Evolutionary conservation across 2,797 vertebrate species (phyloP), one percentile per base, ranked within the genome.

Genomic region (Naso thynnoides): DNA sequence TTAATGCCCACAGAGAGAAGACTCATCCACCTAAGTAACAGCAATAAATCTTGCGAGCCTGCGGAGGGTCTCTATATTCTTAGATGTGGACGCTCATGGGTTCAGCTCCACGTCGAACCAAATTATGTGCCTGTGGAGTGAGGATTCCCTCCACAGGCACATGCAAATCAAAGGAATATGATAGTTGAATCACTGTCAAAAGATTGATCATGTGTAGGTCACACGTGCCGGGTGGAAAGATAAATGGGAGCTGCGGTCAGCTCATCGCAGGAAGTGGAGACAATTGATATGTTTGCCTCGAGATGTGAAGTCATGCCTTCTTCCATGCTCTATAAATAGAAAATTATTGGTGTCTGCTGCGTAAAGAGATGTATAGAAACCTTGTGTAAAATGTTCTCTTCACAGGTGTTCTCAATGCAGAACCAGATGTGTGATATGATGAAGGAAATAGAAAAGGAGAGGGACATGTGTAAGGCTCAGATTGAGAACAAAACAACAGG

Each of bases 371-470:
- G 2, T 14, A 15, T 1, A 27, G 19, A 66, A 67, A 70, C 45
- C 3, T 13, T 9, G 8, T 59, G 26, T 55, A 0, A 61, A n/a
- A 19, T 69, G 2, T 65, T 79, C 23, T 78, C 55, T 78, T 47
- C 50, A 16, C 92, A 95, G 94, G 91, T 91, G 80, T 62, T 82
- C 56, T 87, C 93, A 5, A 41, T 61, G 45, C 82, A 86, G 69
- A 83, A 59, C 53, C 92, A 91, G 78, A 93, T 93, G 80, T 95
- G 95, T 55, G 94, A 94, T 66, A 85, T 95, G 58, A 82, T 84
- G 84, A 83, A 58, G 61, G 93, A 94, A 45, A 77, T 95, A 26
- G 86, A 91, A 29, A 88, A 76, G 55, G 93, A 95, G 67, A 87
- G 49, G 78, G 70, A 68, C 29, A 23, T 73, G 61, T 95, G 95